phyloP scores from a whole-genome alignment of 2,113 vertebrate genomes.

The Carollia perspicillata region DNA sequence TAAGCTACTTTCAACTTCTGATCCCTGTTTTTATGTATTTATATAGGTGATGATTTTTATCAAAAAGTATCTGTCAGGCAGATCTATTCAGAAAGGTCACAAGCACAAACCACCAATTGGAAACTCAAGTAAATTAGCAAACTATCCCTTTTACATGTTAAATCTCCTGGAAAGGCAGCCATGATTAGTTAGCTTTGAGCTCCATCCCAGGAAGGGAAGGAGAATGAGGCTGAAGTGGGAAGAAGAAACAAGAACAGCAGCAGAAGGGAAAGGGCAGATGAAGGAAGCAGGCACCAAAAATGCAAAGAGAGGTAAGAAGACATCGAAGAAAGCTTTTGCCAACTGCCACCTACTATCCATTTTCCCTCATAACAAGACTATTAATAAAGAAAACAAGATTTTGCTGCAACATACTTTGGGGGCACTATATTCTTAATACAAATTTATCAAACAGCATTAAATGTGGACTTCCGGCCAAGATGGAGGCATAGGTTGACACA shows the following conservation, averaged over 20 bases:
- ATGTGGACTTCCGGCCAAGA: background rate
- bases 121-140: conserved; percentile 19
- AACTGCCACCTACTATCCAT: background rate
- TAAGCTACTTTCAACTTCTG: conserved; percentile 5
- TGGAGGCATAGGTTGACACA: no score
- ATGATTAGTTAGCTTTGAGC: background rate
- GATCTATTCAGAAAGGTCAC: conserved; percentile 12
- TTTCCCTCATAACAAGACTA: background rate
- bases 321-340: conserved; percentile 28
- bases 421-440: background rate
- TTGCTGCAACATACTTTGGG: background rate
- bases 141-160: conserved; percentile 20
- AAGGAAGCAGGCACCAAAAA: background rate
- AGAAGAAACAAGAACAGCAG: background rate
- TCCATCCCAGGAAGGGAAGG: background rate
- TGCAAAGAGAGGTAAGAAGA: conserved; percentile 1
- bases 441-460: background rate
- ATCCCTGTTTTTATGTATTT: background rate
- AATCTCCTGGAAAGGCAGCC: background rate
- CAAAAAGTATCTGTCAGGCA: background rate
- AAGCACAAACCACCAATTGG: conserved; percentile 20
- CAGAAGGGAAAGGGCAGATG: background rate
- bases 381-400: conserved; percentile 32
- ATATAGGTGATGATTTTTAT: background rate
- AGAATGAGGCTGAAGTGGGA: background rate